Conservation (phyloP, 2,888 invertebrate genomes). For the Macrophya annulata region DNA sequence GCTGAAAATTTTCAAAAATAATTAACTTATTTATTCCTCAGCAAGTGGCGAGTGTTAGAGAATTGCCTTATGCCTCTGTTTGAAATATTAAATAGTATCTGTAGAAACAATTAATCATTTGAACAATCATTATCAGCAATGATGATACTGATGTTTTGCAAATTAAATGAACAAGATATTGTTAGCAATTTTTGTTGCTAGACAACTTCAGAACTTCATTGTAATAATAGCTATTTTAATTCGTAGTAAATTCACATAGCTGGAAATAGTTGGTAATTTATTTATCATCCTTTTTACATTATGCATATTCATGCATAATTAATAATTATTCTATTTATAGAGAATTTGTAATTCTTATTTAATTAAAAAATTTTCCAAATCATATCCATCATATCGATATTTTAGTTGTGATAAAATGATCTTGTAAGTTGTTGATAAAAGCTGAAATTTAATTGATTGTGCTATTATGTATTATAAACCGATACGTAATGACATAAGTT, state of each 20-base stretch:
- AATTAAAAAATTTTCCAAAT: neutral
- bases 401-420: neutral
- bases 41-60: slow-evolving; percentile 1
- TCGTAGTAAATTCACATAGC: neutral
- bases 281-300: neutral
- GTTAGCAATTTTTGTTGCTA: neutral
- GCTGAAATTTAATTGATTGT: neutral
- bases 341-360: neutral
- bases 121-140: neutral
- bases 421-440: neutral
- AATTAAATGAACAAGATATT: neutral
- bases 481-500: neutral
- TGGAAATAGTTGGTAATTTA: neutral
- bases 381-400: slow-evolving; percentile 7
- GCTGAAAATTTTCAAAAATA: neutral
- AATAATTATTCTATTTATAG: neutral
- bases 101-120: neutral
- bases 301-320: neutral
- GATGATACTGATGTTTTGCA: neutral
- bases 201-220: neutral
- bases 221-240: neutral
- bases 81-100: slow-evolving; percentile 5
- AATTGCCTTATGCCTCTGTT: slow-evolving; percentile 10
- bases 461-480: slow-evolving; percentile 1
- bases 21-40: neutral